phyloP scores from a whole-genome alignment of 2,113 vertebrate species.

The Limanda limanda region DNA sequence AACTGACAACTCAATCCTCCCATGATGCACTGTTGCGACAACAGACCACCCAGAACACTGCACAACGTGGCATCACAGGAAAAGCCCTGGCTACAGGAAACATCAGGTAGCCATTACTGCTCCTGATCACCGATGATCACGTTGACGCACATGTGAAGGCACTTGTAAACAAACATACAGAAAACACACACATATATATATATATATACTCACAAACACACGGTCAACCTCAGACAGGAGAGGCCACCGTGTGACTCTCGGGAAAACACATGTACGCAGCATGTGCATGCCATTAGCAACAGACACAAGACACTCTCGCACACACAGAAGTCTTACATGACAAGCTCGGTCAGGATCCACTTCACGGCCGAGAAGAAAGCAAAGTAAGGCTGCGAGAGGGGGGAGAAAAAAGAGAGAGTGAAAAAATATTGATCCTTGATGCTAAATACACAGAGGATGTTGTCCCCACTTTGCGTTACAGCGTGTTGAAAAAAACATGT shows the following conservation, averaged over 20 bases:
- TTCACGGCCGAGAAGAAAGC: conserved; percentile 91
- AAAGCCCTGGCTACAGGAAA: conserved; percentile 41
- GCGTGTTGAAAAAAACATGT: not conserved
- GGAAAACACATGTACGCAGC: conserved; percentile 15
- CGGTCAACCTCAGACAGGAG: conserved; percentile 27
- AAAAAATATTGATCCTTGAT: conserved; percentile 5
- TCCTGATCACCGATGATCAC: conserved; percentile 44
- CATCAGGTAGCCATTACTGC: conserved; percentile 72
- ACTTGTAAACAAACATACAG: conserved; percentile 63
- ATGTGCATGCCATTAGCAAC: not conserved
- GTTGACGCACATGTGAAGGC: conserved; percentile 38
- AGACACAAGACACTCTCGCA: conserved; percentile 20
- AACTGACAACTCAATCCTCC: conserved; percentile 38
- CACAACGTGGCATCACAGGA: conserved; percentile 37
- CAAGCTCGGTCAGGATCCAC: conserved; percentile 96
- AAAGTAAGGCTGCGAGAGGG: conserved; percentile 89
- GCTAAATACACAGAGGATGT: not conserved
- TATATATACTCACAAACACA: conserved; percentile 35
- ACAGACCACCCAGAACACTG: conserved; percentile 64
- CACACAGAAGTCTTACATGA: conserved; percentile 89
- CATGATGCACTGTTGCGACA: conserved; percentile 52
- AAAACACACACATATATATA: conserved; percentile 15
- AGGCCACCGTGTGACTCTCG: conserved; percentile 8
- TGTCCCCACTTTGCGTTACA: not conserved
- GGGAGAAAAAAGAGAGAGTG: conserved; percentile 9